Percentiles rank a stretch among this genome's conserved stretches.
These are phyloP conservation scores for Gorsachius magnificus DNA, from an alignment of 2,797 vertebrate species.

Conservation along the genomic window DNA sequence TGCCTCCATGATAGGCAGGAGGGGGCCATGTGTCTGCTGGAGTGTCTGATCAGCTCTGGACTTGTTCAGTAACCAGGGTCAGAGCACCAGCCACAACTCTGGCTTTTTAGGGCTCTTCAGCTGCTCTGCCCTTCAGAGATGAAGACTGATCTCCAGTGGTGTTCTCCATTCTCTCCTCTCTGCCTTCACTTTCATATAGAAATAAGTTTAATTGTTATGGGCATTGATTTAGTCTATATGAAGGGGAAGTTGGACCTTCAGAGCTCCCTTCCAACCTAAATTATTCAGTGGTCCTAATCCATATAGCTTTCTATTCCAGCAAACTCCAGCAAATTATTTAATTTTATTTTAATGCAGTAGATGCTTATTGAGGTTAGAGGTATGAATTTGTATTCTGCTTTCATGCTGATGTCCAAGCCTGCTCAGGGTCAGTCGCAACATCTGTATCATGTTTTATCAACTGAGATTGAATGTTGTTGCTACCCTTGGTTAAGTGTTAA, in stretches of 20 bases:
- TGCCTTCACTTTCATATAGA: background rate
- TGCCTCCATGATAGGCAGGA: background rate
- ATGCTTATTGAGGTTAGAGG: background rate
- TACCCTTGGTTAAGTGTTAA: background rate
- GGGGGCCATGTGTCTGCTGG: fast-evolving
- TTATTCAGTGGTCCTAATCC: background rate
- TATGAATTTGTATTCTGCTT: background rate
- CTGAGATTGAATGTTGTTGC: background rate
- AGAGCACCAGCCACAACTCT: background rate
- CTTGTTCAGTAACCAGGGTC: background rate
- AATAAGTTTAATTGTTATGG: background rate
- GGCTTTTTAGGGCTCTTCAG: background rate
- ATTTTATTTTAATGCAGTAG: background rate
- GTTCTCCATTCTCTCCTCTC: background rate
- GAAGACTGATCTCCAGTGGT: background rate
- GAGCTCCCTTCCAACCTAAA: background rate
- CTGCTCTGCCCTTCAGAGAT: background rate
- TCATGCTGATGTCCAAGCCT: background rate
- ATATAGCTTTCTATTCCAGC: background rate
- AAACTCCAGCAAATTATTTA: background rate
- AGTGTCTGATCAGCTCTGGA: background rate
- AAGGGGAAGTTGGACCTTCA: background rate
- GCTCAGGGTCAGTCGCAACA: background rate
- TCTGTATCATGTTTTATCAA: background rate
- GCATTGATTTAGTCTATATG: background rate